phyloP scores from a whole-genome alignment of 2,888 invertebrate species.

The Branchipolynoe longqiensis region DNA sequence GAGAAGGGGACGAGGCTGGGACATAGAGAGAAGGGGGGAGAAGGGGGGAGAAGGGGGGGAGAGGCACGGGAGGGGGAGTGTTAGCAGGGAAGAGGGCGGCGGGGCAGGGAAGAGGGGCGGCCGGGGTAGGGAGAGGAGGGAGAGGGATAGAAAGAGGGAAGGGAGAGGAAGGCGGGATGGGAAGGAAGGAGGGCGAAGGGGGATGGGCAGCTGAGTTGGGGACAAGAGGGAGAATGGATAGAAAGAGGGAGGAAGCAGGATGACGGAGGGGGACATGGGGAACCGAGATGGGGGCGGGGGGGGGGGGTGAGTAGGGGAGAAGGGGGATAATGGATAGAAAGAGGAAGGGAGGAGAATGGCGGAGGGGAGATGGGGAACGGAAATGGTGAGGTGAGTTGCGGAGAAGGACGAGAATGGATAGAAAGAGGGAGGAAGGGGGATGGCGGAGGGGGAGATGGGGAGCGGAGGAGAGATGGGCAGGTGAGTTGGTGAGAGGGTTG shows the following conservation, averaged over 20 bases:
- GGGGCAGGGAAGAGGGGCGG: slow-evolving; percentile 37
- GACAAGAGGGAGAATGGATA: background rate
- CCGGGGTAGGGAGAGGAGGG: background rate
- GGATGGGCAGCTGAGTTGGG: background rate
- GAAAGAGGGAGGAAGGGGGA: no score
- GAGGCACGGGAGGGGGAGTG: background rate
- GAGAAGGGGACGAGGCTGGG: background rate
- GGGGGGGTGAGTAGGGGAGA: background rate
- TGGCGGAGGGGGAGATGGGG: no score
- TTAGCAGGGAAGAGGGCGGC: background rate
- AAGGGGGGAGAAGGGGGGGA: background rate
- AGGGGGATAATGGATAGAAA: no score
- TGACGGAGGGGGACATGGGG: slow-evolving; percentile 15
- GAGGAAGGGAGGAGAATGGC: no score
- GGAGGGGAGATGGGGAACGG: no score
- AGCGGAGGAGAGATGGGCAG: no score
- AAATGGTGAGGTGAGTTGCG: no score
- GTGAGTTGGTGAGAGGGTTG: no score
- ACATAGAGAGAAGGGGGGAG: background rate
- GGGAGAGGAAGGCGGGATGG: background rate
- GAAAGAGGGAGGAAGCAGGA: no score
- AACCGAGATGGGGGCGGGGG: slow-evolving; percentile 25
- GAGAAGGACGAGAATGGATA: no score
- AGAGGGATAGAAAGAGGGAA: background rate
- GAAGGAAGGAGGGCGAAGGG: background rate